Evolutionary conservation across 2,797 vertebrate genomes (phyloP).

Genomic region (Trachurus trachurus): DNA sequence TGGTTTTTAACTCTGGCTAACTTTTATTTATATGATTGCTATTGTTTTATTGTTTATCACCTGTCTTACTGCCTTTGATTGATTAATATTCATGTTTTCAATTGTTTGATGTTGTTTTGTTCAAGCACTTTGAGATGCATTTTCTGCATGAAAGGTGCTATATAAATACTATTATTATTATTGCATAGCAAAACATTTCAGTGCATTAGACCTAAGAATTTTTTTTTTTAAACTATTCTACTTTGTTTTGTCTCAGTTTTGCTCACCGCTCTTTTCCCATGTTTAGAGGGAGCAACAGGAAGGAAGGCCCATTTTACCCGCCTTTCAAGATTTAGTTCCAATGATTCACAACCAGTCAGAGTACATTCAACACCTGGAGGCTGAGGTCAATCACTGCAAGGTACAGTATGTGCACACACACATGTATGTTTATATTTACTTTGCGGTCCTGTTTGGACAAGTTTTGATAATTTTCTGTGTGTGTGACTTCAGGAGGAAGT

Average conservation of each 20-base stretch:
- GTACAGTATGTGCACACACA: conserved; percentile 71
- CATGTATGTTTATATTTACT: not conserved
- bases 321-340: conserved; percentile 89
- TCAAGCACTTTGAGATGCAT: too few relatives aligned
- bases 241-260: conserved; percentile 1
- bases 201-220: not conserved
- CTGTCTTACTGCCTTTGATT: too few relatives aligned
- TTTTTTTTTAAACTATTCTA: not conserved
- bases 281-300: conserved; percentile 77
- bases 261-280: not conserved
- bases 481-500: conserved; percentile 89
- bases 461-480: not conserved
- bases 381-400: conserved; percentile 96
- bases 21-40: too few relatives aligned
- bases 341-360: conserved; percentile 92
- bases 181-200: not conserved
- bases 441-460: not conserved
- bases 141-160: too few relatives aligned
- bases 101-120: too few relatives aligned
- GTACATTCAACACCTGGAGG: conserved; percentile 95
- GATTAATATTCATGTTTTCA: too few relatives aligned
- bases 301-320: conserved; percentile 67
- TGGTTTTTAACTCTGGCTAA: too few relatives aligned
- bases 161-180: too few relatives aligned
- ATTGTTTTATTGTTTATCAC: too few relatives aligned